These are phyloP conservation scores for Fregata magnificens DNA, from an alignment of 2,113 vertebrate genomes.

Conservation along the genomic window DNA sequence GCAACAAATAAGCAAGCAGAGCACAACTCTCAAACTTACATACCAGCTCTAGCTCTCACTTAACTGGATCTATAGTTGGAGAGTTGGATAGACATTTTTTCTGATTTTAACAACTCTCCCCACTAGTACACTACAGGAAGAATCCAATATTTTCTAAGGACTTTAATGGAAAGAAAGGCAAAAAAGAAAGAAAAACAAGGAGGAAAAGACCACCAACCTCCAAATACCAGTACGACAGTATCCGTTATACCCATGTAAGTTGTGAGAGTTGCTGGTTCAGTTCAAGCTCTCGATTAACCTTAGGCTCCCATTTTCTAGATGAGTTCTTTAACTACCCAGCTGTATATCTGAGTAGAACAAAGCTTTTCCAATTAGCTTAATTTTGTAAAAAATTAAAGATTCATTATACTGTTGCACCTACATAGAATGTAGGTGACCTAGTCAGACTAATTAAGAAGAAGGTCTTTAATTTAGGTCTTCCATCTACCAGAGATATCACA, in stretches of 20 bases:
- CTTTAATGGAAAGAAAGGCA: not conserved
- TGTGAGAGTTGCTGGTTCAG: not conserved
- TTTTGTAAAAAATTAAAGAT: not conserved
- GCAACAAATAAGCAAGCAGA: not conserved
- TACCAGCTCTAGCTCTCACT: not conserved
- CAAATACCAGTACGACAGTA: not conserved
- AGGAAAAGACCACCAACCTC: not conserved
- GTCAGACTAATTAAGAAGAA: not conserved
- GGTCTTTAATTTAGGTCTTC: not conserved
- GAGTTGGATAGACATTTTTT: not conserved
- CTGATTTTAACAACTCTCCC: not conserved
- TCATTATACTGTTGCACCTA: not conserved
- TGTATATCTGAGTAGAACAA: not conserved
- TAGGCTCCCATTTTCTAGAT: not conserved
- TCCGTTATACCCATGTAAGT: not conserved
- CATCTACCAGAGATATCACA: not conserved
- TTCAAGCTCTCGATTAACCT: not conserved
- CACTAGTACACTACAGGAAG: not conserved
- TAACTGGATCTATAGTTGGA: not conserved
- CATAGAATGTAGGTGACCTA: not conserved
- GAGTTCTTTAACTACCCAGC: not conserved
- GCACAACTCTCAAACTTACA: not conserved
- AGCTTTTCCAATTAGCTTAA: not conserved
- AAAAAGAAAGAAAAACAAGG: not conserved
- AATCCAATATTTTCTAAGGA: not conserved